Evolutionary conservation across 30 jellyfish, hydroid and myxozoan genomes (phyloP), one percentile per base, ranked within the genome.

Genomic region (Hydra vulgaris): DNA sequence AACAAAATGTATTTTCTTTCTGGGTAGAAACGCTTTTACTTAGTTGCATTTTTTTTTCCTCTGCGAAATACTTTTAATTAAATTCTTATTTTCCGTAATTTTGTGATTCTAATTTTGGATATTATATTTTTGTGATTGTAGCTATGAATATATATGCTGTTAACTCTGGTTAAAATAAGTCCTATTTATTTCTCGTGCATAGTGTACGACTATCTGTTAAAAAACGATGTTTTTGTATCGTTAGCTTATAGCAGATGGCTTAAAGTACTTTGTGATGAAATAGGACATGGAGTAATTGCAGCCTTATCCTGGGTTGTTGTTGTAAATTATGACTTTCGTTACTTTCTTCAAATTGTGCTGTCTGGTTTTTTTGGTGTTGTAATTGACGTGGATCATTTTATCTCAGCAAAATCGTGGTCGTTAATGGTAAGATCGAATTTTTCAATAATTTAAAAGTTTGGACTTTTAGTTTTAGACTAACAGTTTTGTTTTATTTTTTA

Each of bases 201-300:
- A 3, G 16, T 68, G 7, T 68, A n/a, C 27, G 75, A 68, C 75
- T 20, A n/a, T n/a, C 25, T 68, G 26, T 16, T 68, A n/a, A 68
- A 68, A 68, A 68, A 68, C 16, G 27, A 68, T 23, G 25, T 68
- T n/a, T 23, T 68, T 15, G 12, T 3, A 4, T 23, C 25, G 12
- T 68, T 68, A n/a, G 15, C 8, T 23, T 23, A 68, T 68, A 23
- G 26, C 25, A 15, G 27, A 15, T 68, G 25, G 27, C 27, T 83
- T n/a, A 53, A 70, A 15, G 87, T 89, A 19, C 22, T 89, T 0
- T 19, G 80, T 78, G 97, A 89, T 71, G 85, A 82, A 26, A 0
- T 61, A 23, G 71, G 91, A 24, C 97, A 89, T 81, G 97, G 97
- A 12, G 15, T 81, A 19, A 82, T 89, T 74, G 97, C 97, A 20